A percentile compares a stretch with the other conserved stretches of the same genome.
Evolutionary conservation across 1,140 invertebrate genomes (phyloP).

Genomic region (Scaptomyza hsui): DNA sequence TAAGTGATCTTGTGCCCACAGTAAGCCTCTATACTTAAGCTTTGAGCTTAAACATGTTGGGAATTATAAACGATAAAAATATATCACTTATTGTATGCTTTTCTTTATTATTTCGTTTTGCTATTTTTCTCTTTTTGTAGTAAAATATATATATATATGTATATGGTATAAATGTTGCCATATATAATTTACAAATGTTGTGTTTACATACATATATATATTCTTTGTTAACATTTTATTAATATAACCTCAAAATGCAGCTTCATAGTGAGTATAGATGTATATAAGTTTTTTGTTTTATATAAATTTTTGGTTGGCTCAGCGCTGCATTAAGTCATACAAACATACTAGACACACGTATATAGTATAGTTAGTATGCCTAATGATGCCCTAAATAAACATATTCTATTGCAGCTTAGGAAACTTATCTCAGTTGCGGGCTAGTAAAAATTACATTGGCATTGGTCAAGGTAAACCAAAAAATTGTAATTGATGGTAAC

Average conservation of each 20-base stretch:
- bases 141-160: slow-evolving; percentile 32
- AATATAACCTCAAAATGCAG: slow-evolving; percentile 41
- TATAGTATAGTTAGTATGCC: slow-evolving; percentile 8
- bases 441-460: slow-evolving; percentile 22
- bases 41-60: too few relatives aligned
- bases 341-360: slow-evolving; percentile 17
- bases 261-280: slow-evolving; percentile 38
- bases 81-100: slow-evolving; percentile 22
- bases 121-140: slow-evolving; percentile 17
- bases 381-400: slow-evolving; percentile 22
- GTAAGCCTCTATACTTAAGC: too few relatives aligned
- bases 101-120: slow-evolving; percentile 34
- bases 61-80: too few relatives aligned
- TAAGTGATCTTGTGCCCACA: too few relatives aligned
- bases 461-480: slow-evolving; percentile 20
- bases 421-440: slow-evolving; percentile 13
- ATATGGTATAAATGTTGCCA: slow-evolving; percentile 47
- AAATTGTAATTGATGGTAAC: slow-evolving; percentile 9
- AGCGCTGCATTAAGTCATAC: slow-evolving; percentile 24
- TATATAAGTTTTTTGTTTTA: slow-evolving; percentile 28
- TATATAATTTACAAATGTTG: slow-evolving; percentile 46
- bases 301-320: slow-evolving; percentile 68
- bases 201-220: slow-evolving; percentile 33
- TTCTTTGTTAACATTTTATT: slow-evolving; percentile 50
- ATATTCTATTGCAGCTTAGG: slow-evolving; percentile 10